phyloP scores from a whole-genome alignment of 2,797 vertebrate species.

The Heteromormyrus szaboi region DNA sequence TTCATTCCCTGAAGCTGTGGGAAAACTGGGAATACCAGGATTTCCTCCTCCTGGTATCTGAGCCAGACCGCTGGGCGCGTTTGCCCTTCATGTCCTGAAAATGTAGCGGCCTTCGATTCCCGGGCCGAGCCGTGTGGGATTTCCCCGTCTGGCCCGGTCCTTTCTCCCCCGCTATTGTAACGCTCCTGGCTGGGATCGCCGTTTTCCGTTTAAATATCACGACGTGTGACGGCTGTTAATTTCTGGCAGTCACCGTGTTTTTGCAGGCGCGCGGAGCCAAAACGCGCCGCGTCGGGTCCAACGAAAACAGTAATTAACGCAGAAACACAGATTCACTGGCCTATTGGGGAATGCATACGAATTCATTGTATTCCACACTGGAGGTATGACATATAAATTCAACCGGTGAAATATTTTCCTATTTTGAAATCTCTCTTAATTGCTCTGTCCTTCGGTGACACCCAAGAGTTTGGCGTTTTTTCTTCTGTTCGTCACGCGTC shows the following conservation, averaged over 20 bases:
- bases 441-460: not conserved
- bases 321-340: constrained; percentile 23
- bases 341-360: not conserved
- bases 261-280: constrained; percentile 22
- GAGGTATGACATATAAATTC: not conserved
- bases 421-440: constrained; percentile 14
- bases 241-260: constrained; percentile 16
- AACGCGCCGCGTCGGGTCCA: constrained; percentile 24
- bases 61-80: not conserved
- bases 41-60: not conserved
- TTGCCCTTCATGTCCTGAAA: not conserved
- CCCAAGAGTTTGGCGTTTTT: not conserved
- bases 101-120: not conserved
- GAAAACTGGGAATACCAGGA: not conserved
- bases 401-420: constrained; percentile 16
- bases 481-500: not conserved
- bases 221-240: constrained; percentile 19
- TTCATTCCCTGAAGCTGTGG: not conserved
- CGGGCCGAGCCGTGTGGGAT: not conserved
- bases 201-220: constrained; percentile 27
- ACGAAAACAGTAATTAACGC: constrained; percentile 35
- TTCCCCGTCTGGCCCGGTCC: not conserved
- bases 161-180: constrained; percentile 20
- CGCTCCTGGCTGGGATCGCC: constrained; percentile 14
- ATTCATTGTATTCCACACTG: constrained; percentile 13